Percentiles rank a stretch among this genome's conserved stretches.
phyloP scores from a whole-genome alignment of 2,797 vertebrate genomes.

The Galaxias olidus region DNA sequence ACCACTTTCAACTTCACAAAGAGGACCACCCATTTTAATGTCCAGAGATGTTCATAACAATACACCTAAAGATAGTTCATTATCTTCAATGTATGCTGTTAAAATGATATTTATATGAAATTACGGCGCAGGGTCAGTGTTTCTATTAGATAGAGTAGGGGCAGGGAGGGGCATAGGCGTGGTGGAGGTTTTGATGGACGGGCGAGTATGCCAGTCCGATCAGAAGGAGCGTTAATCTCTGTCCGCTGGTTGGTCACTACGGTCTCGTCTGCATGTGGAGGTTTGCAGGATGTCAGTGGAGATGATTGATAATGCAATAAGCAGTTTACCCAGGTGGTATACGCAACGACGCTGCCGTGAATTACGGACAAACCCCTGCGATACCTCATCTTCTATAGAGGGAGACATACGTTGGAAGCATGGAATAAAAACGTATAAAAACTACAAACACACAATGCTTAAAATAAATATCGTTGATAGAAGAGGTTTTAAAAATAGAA shows the following conservation, averaged over 20 bases:
- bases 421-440: no score
- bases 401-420: no score
- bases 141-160: not conserved
- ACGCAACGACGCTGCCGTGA: not conserved
- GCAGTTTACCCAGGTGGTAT: slow-evolving; percentile 66
- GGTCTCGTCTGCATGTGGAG: slow-evolving; percentile 57
- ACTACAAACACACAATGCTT: no score
- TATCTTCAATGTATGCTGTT: not conserved
- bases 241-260: slow-evolving; percentile 71
- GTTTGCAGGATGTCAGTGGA: slow-evolving; percentile 46
- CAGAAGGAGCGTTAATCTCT: slow-evolving; percentile 62
- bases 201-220: slow-evolving; percentile 24
- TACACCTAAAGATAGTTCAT: slow-evolving; percentile 21
- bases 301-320: slow-evolving; percentile 77
- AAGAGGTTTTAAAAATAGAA: no score
- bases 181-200: not conserved
- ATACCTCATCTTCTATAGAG: no score
- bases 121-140: not conserved
- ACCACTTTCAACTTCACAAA: slow-evolving; percentile 6
- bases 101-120: not conserved
- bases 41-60: slow-evolving; percentile 27
- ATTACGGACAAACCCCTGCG: no score
- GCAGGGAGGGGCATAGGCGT: not conserved
- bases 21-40: slow-evolving; percentile 3
- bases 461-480: no score